These are phyloP conservation scores for Oreochromis tanganicae DNA, from an alignment of 2,113 vertebrate genomes.

Conservation along the genomic window DNA sequence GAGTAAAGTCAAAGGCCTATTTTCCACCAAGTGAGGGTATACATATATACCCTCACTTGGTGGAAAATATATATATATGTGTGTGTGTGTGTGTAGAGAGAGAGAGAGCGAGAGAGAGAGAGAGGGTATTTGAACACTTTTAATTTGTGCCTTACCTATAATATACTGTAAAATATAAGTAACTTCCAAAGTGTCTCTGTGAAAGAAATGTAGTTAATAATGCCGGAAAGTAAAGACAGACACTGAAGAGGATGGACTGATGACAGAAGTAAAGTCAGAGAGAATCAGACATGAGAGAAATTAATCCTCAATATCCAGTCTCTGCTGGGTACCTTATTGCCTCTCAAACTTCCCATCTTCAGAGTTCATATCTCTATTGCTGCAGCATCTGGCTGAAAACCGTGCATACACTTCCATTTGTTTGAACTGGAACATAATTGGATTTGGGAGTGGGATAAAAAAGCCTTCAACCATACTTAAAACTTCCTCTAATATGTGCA, in stretches of 20 bases:
- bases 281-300: slow-evolving; percentile 65
- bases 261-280: slow-evolving; percentile 24
- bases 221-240: slow-evolving; percentile 18
- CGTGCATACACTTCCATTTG: slow-evolving; percentile 65
- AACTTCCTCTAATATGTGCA: slow-evolving; percentile 39
- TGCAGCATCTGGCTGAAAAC: slow-evolving; percentile 61
- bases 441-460: slow-evolving; percentile 68
- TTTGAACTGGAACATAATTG: slow-evolving; percentile 70
- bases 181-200: slow-evolving; percentile 2
- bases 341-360: slow-evolving; percentile 69
- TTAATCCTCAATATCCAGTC: slow-evolving; percentile 73
- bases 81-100: accelerated
- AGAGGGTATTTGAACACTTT: not conserved
- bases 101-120: too few relatives aligned
- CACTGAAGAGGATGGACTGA: slow-evolving; percentile 23
- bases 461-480: slow-evolving; percentile 67
- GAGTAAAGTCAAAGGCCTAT: not conserved
- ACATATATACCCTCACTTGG: not conserved
- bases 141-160: not conserved
- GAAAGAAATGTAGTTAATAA: slow-evolving; percentile 41
- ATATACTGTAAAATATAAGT: not conserved
- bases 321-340: slow-evolving; percentile 73
- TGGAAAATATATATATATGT: too few relatives aligned
- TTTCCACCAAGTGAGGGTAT: not conserved
- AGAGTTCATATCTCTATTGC: slow-evolving; percentile 72